These are phyloP conservation scores for Megalopta genalis DNA, from an alignment of 1,140 invertebrate species.

Conservation along the genomic window DNA sequence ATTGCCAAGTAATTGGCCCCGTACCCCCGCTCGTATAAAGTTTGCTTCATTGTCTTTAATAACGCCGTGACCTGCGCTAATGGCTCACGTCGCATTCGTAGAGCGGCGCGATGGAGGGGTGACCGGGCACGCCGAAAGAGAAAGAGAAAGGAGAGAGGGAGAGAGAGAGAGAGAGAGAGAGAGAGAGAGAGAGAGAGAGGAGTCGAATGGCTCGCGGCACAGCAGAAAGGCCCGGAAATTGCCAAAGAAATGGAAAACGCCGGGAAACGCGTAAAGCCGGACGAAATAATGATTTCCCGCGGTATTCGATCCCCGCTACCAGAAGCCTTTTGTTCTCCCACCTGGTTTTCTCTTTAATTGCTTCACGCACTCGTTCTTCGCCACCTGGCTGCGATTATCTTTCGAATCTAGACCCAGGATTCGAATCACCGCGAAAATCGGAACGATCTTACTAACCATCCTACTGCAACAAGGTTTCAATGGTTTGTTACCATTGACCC, in stretches of 20 bases:
- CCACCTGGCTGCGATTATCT: neutral
- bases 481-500: no score
- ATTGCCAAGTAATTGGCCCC: conserved; percentile 80
- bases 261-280: conserved; percentile 39
- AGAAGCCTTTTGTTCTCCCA: conserved; percentile 1
- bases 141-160: neutral
- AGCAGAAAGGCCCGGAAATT: conserved; percentile 38
- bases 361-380: neutral
- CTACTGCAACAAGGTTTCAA: no score
- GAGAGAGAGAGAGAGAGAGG: no score
- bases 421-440: no score
- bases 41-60: conserved; percentile 81
- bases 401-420: no score
- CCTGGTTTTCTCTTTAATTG: conserved; percentile 11
- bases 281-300: conserved; percentile 43
- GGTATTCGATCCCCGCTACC: conserved; percentile 21
- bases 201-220: conserved; percentile 30
- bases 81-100: conserved; percentile 73
- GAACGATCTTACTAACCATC: no score
- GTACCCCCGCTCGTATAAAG: conserved; percentile 74
- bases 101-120: neutral
- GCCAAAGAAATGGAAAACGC: conserved; percentile 42
- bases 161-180: no score
- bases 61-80: conserved; percentile 78
- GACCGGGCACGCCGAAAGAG: neutral